A percentile compares a stretch with the other conserved stretches of the same genome.
phyloP scores from a whole-genome alignment of 2,888 invertebrate genomes.

The Platynereis dumerilii region DNA sequence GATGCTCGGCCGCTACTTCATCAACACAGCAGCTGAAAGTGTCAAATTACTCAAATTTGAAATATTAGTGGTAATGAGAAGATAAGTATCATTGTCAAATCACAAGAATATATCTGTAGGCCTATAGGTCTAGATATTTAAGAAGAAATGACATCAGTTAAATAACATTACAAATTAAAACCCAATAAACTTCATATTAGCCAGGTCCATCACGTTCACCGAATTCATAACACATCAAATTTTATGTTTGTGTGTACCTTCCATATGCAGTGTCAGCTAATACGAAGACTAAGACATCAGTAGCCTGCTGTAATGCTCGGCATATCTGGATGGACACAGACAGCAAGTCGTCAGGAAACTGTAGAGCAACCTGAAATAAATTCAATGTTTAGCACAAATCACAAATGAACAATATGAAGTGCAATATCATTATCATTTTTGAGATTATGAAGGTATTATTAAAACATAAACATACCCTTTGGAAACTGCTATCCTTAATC shows the following conservation, averaged over 20 bases:
- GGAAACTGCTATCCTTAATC: too few relatives aligned
- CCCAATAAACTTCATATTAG: too few relatives aligned
- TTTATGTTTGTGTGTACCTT: conserved; percentile 67
- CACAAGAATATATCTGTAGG: background rate
- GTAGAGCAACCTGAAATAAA: conserved; percentile 80
- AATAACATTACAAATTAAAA: too few relatives aligned
- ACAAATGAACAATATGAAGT: too few relatives aligned
- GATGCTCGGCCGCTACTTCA: conserved; percentile 87
- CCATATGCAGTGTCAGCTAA: conserved; percentile 92
- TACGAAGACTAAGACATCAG: conserved; percentile 70
- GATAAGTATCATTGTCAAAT: background rate
- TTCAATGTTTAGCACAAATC: too few relatives aligned
- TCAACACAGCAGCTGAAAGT: conserved; percentile 83
- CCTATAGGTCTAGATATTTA: too few relatives aligned
- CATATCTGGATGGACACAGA: conserved; percentile 74
- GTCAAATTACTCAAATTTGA: conserved; percentile 21
- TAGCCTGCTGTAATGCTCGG: conserved; percentile 64
- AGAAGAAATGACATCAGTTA: too few relatives aligned
- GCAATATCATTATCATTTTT: too few relatives aligned
- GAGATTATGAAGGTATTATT: too few relatives aligned
- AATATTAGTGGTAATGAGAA: background rate
- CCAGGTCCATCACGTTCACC: too few relatives aligned
- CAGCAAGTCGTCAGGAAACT: conserved; percentile 87
- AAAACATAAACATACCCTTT: too few relatives aligned
- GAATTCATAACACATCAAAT: too few relatives aligned